phyloP scores from a whole-genome alignment of 2,888 invertebrate species.

The Congeria kusceri region DNA sequence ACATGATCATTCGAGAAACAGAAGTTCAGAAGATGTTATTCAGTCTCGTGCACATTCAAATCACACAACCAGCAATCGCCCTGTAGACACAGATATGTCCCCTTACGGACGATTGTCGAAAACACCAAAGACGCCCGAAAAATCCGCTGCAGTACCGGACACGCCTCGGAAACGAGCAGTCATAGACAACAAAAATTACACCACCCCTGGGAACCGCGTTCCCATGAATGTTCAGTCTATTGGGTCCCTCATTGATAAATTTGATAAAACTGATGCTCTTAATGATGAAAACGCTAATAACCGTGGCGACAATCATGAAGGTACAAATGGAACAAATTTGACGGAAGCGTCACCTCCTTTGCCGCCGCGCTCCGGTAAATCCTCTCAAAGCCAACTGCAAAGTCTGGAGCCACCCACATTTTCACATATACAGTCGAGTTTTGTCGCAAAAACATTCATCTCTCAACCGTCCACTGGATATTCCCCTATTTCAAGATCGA shows the following conservation, averaged over 20 bases:
- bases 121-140: neutral
- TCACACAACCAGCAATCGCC: neutral
- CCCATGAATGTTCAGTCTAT: slow-evolving; percentile 66
- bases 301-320: slow-evolving; percentile 21
- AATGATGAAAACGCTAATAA: slow-evolving; percentile 28
- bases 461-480: neutral
- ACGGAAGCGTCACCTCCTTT: slow-evolving; percentile 59
- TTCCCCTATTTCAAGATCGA: slow-evolving; percentile 25
- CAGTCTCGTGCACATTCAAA: neutral
- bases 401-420: slow-evolving; percentile 21
- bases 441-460: too few species aligned
- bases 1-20: slow-evolving; percentile 11
- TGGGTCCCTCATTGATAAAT: slow-evolving; percentile 73
- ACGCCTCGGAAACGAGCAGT: slow-evolving; percentile 31
- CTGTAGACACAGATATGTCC: neutral
- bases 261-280: slow-evolving; percentile 68
- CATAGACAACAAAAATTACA: slow-evolving; percentile 47
- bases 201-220: slow-evolving; percentile 51
- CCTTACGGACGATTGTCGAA: neutral
- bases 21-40: slow-evolving; percentile 5
- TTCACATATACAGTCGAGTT: neutral
- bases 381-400: neutral
- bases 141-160: slow-evolving; percentile 5
- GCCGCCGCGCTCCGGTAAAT: slow-evolving; percentile 54
- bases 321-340: slow-evolving; percentile 16